These are phyloP conservation scores for Synanthedon vespiformis DNA, from an alignment of 2,888 invertebrate genomes.

Conservation along the genomic window DNA sequence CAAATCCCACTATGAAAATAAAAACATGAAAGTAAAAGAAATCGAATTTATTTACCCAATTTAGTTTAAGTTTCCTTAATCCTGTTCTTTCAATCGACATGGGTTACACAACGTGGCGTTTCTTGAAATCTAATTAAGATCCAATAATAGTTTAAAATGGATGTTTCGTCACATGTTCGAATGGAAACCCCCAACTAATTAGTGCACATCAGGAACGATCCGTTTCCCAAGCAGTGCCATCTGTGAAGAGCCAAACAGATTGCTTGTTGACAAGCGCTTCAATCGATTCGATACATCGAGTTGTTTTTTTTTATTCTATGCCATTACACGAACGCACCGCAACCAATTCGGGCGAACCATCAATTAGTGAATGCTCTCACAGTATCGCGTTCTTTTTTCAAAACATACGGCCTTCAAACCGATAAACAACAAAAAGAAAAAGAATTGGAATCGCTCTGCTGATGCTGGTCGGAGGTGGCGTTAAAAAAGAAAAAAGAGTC, in stretches of 20 bases:
- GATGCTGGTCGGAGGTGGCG: slow-evolving; percentile 32
- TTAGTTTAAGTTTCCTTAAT: too few relatives aligned
- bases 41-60: too few relatives aligned
- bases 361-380: slow-evolving; percentile 62
- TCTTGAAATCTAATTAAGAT: slow-evolving; percentile 26
- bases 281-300: slow-evolving; percentile 53
- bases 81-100: too few relatives aligned
- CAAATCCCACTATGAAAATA: too few relatives aligned
- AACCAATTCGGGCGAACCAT: slow-evolving; percentile 42
- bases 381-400: slow-evolving; percentile 34
- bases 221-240: slow-evolving; percentile 42
- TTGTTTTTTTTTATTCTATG: slow-evolving; percentile 19
- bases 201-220: slow-evolving; percentile 19
- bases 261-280: slow-evolving; percentile 42
- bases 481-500: slow-evolving; percentile 29
- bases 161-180: slow-evolving; percentile 31
- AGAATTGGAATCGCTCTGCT: slow-evolving; percentile 20
- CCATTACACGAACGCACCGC: slow-evolving; percentile 30
- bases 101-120: too few relatives aligned
- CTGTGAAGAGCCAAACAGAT: slow-evolving; percentile 37
- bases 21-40: too few relatives aligned
- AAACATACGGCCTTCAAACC: slow-evolving; percentile 49
- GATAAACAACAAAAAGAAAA: slow-evolving; percentile 37
- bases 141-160: slow-evolving; percentile 27
- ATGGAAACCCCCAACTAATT: slow-evolving; percentile 26